A percentile compares a stretch with the other conserved stretches of the same genome.
phyloP scores from a whole-genome alignment of 2,888 invertebrate species.

The Caenorhabditis macrosperma region DNA sequence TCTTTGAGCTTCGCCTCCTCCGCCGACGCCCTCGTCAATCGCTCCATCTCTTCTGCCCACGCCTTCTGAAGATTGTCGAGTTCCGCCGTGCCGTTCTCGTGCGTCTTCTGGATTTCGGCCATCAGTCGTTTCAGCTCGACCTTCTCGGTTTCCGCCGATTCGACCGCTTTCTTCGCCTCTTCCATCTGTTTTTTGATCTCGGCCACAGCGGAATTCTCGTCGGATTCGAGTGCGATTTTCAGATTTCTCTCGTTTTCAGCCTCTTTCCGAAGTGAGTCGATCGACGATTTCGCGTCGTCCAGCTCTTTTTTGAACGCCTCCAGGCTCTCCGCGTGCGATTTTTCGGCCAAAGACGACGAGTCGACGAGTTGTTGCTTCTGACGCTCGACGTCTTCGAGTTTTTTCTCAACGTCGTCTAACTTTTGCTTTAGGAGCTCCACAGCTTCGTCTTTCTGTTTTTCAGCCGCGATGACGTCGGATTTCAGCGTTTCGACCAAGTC shows the following conservation, averaged over 20 bases:
- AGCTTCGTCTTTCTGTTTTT: slow-evolving; percentile 27
- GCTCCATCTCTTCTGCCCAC: slow-evolving; percentile 28
- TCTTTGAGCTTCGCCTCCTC: slow-evolving; percentile 8
- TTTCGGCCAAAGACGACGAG: neutral
- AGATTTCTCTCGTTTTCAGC: slow-evolving; percentile 29
- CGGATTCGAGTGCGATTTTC: slow-evolving; percentile 28
- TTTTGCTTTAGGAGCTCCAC: slow-evolving; percentile 18
- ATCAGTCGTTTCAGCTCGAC: neutral
- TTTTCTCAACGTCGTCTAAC: slow-evolving; percentile 21
- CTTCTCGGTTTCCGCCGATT: slow-evolving; percentile 32
- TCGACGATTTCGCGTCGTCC: neutral
- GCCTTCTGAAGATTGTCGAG: slow-evolving; percentile 23
- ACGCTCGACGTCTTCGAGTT: neutral
- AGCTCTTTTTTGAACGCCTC: slow-evolving; percentile 27
- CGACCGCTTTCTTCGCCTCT: slow-evolving; percentile 38
- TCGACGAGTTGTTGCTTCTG: slow-evolving; percentile 31
- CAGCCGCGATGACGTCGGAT: slow-evolving; percentile 3
- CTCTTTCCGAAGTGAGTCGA: slow-evolving; percentile 24
- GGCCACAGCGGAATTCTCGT: slow-evolving; percentile 15
- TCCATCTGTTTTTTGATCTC: slow-evolving; percentile 49
- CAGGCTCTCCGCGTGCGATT: slow-evolving; percentile 3
- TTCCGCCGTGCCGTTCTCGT: slow-evolving; percentile 16
- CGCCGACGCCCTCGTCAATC: slow-evolving; percentile 2
- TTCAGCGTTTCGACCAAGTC: slow-evolving; percentile 22
- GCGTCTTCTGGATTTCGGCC: slow-evolving; percentile 12